These are phyloP conservation scores for Athalia cordata DNA, from an alignment of 2,888 invertebrate species.

Conservation along the genomic window DNA sequence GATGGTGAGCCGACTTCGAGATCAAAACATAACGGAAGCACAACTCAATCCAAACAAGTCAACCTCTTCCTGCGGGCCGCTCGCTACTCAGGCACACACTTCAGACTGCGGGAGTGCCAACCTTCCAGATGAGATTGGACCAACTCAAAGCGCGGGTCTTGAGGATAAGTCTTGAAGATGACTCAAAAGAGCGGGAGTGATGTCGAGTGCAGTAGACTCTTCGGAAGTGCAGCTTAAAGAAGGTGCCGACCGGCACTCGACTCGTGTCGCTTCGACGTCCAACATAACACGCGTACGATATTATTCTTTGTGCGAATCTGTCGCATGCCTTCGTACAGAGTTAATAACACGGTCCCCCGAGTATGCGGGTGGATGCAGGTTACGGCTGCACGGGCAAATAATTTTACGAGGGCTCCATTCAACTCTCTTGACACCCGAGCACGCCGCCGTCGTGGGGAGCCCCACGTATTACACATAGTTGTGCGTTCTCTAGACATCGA, in stretches of 20 bases:
- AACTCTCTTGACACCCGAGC: conserved; percentile 52
- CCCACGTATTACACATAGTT: conserved; percentile 39
- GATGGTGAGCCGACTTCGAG: conserved; percentile 20
- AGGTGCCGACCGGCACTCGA: conserved; percentile 3
- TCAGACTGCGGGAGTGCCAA: conserved; percentile 26
- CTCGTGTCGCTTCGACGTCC: neutral
- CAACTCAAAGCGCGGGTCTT: conserved; percentile 8
- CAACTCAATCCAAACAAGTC: conserved; percentile 37
- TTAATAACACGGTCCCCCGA: conserved; percentile 41
- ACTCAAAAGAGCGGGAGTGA: conserved; percentile 28
- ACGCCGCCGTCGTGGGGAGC: conserved; percentile 49
- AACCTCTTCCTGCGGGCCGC: neutral
- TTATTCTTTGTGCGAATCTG: conserved; percentile 38
- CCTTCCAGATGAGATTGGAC: conserved; percentile 39
- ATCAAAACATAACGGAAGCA: conserved; percentile 38
- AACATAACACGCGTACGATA: conserved; percentile 27
- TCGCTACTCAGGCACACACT: conserved; percentile 23
- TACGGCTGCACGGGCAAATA: conserved; percentile 45
- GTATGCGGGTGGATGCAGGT: conserved; percentile 40
- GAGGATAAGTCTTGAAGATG: neutral
- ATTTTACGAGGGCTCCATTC: conserved; percentile 51
- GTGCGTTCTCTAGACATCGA: conserved; percentile 46
- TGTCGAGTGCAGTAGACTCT: neutral
- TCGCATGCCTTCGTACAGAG: conserved; percentile 29
- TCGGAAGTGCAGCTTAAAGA: neutral